Evolutionary conservation across 2,113 vertebrate genomes (phyloP).

Genomic region (Scortum barcoo): DNA sequence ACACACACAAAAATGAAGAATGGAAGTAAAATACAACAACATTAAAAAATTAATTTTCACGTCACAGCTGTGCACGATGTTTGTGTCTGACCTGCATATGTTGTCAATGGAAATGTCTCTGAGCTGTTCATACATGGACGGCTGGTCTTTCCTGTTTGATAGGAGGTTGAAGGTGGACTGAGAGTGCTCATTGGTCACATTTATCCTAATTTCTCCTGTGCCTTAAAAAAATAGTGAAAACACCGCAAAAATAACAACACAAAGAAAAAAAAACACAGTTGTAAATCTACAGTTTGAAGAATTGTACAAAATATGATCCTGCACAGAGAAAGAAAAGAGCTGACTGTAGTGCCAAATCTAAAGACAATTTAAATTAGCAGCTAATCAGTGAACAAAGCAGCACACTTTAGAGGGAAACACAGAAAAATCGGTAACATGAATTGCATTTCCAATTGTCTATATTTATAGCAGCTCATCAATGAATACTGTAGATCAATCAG

Average conservation of each 20-base stretch:
- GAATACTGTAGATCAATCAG: constrained; percentile 12
- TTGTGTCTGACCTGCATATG: constrained; percentile 91
- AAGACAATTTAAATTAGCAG: background rate
- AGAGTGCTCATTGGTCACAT: constrained; percentile 93
- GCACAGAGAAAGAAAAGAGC: background rate
- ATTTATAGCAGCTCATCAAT: constrained; percentile 31
- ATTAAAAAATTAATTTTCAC: background rate
- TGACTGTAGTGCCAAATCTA: background rate
- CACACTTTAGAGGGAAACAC: background rate
- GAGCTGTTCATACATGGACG: constrained; percentile 97
- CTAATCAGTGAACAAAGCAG: background rate
- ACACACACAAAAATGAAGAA: background rate
- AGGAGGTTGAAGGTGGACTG: constrained; percentile 91
- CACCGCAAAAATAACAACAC: background rate
- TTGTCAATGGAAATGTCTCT: constrained; percentile 97
- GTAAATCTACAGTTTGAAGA: background rate
- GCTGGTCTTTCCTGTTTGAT: constrained; percentile 90
- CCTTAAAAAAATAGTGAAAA: constrained; percentile 74
- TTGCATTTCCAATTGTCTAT: constrained; percentile 19
- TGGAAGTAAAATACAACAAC: background rate
- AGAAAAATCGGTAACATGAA: constrained; percentile 35
- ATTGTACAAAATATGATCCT: background rate
- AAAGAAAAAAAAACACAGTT: background rate
- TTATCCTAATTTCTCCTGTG: constrained; percentile 94
- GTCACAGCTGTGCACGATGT: background rate